phyloP scores from a whole-genome alignment of 1,140 invertebrate genomes.

The Dinothrombium tinctorium region DNA sequence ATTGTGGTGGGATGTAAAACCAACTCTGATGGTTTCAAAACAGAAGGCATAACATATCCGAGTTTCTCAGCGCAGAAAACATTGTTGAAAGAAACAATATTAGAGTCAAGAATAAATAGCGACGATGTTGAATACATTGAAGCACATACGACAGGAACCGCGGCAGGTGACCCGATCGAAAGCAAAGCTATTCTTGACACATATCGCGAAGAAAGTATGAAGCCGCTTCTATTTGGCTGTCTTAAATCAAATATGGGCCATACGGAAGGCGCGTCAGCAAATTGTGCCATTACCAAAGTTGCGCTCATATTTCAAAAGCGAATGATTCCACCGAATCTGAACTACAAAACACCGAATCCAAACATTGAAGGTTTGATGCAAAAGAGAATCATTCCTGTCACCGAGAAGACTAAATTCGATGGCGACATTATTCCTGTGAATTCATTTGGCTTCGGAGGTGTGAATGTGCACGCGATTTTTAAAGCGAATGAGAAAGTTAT shows the following conservation, averaged over 20 bases:
- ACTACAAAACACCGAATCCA: too few relatives aligned
- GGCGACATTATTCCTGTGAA: too few relatives aligned
- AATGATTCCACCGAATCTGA: too few relatives aligned
- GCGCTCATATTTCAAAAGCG: too few relatives aligned
- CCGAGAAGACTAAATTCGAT: too few relatives aligned
- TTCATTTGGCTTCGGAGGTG: too few relatives aligned
- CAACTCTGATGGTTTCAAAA: conserved; percentile 73
- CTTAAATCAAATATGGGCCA: conserved; percentile 98
- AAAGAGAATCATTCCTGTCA: too few relatives aligned
- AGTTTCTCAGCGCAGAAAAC: conserved; percentile 15
- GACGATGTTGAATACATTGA: conserved; percentile 23
- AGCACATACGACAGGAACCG: conserved; percentile 24
- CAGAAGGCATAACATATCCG: conserved; percentile 18
- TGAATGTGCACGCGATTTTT: too few relatives aligned
- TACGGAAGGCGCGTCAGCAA: conserved; percentile 66
- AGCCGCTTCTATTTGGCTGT: conserved; percentile 67
- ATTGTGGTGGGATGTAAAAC: conserved; percentile 45
- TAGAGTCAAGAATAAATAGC: conserved; percentile 19
- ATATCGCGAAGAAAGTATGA: conserved; percentile 36
- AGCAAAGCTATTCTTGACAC: conserved; percentile 52
- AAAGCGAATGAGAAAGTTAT: too few relatives aligned
- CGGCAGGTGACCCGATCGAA: conserved; percentile 44
- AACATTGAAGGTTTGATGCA: too few relatives aligned
- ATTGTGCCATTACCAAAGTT: conserved; percentile 56
- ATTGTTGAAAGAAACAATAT: conserved; percentile 20